A percentile compares a stretch with the other conserved stretches of the same genome.
phyloP scores from a whole-genome alignment of 92 coral and sea anemone species.

The Phenganax marumi region DNA sequence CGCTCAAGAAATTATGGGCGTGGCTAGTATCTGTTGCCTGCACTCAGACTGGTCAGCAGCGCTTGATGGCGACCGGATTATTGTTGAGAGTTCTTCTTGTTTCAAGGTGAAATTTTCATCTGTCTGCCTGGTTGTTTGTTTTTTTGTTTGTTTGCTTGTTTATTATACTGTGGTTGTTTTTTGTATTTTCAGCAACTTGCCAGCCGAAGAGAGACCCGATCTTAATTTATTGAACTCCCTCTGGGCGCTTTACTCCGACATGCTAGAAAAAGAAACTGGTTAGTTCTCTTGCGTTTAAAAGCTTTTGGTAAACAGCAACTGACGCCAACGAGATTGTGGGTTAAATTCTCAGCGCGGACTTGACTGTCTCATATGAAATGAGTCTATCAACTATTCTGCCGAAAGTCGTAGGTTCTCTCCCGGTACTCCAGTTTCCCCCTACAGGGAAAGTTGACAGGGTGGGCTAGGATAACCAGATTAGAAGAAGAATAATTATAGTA shows the following conservation, averaged over 20 bases:
- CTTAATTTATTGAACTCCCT: constrained; percentile 87
- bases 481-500: too few species aligned
- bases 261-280: constrained; percentile 95
- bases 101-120: constrained; percentile 73
- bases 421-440: too few species aligned
- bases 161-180: neutral
- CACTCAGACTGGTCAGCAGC: constrained; percentile 97
- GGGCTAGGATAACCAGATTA: too few species aligned
- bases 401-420: too few species aligned
- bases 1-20: constrained; percentile 83
- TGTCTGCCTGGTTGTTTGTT: neutral
- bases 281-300: constrained; percentile 13
- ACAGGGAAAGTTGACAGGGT: too few species aligned
- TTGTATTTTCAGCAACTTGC: constrained; percentile 9
- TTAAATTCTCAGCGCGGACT: too few species aligned
- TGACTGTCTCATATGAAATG: too few species aligned
- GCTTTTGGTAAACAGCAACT: neutral
- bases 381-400: too few species aligned
- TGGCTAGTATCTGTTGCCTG: constrained; percentile 98
- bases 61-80: constrained; percentile 96
- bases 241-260: constrained; percentile 95
- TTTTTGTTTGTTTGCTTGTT: neutral
- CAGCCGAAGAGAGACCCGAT: constrained; percentile 76
- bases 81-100: constrained; percentile 79
- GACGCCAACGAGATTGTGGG: too few species aligned